Percentiles rank a stretch among this genome's conserved stretches.
Conservation (phyloP, 2,797 vertebrate species). For the Octomys mimax region DNA sequence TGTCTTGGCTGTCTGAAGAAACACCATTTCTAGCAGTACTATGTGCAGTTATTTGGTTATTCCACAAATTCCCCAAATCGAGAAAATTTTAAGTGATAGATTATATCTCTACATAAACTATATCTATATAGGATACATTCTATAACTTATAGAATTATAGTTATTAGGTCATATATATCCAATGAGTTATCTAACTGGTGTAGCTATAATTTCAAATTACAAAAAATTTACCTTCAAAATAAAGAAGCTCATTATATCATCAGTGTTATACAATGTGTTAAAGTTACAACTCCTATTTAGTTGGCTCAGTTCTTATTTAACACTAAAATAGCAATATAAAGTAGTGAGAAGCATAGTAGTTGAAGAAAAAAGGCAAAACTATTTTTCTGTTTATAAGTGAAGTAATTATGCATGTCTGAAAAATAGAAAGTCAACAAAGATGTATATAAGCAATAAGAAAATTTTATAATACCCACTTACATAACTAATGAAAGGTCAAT, state of each 20-base stretch:
- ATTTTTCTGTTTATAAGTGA: not conserved
- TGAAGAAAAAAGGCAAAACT: not conserved
- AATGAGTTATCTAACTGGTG: not conserved
- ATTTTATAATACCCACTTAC: not conserved
- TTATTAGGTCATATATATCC: not conserved
- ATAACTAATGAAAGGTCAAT: not conserved
- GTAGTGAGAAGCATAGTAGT: not conserved
- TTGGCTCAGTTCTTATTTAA: not conserved
- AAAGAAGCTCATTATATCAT: not conserved
- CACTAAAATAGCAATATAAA: not conserved
- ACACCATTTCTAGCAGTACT: not conserved
- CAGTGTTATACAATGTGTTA: not conserved
- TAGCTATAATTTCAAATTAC: not conserved
- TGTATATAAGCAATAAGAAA: not conserved
- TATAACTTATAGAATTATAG: not conserved
- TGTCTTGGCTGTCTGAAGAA: not conserved
- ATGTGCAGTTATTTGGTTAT: not conserved
- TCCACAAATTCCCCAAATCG: not conserved
- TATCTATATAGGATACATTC: not conserved
- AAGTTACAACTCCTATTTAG: not conserved
- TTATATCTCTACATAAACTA: not conserved
- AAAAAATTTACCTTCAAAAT: not conserved
- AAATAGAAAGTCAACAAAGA: not conserved
- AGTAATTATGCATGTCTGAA: not conserved
- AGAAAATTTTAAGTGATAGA: not conserved